Evolutionary conservation across 2,797 vertebrate genomes (phyloP).

Genomic region (Coregonus ussuriensis): DNA sequence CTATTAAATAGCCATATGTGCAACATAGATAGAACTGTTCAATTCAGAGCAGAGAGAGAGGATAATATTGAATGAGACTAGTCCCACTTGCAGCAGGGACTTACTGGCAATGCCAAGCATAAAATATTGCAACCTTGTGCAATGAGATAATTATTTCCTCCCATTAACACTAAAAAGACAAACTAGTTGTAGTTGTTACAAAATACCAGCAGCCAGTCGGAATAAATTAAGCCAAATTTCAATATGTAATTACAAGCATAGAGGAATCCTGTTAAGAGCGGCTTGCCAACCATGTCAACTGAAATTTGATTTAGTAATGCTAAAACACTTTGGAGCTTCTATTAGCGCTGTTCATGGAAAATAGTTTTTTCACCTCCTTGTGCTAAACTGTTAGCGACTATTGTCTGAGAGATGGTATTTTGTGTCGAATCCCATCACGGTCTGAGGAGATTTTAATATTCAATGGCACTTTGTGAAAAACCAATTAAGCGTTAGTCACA

Average conservation of each 20-base stretch:
- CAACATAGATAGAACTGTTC: neutral
- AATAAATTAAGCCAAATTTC: conserved; percentile 70
- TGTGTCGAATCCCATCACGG: conserved; percentile 61
- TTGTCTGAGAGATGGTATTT: conserved; percentile 63
- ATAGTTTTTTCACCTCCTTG: conserved; percentile 57
- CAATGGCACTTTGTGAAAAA: conserved; percentile 61
- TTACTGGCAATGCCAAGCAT: conserved; percentile 40
- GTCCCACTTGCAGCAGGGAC: conserved; percentile 9
- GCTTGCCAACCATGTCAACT: conserved; percentile 68
- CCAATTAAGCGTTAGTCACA: conserved; percentile 67
- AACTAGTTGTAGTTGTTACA: conserved; percentile 58
- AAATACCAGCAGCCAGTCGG: conserved; percentile 60
- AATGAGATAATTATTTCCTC: conserved; percentile 56
- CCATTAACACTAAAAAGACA: conserved; percentile 56
- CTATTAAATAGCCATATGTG: neutral
- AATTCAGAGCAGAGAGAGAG: neutral
- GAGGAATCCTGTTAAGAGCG: conserved; percentile 70
- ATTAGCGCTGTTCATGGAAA: conserved; percentile 58
- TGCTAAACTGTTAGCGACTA: conserved; percentile 58
- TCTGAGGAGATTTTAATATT: conserved; percentile 68
- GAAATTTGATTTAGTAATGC: conserved; percentile 70
- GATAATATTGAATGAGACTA: neutral
- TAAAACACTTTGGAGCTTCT: conserved; percentile 62
- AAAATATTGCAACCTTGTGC: conserved; percentile 42
- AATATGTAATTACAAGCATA: conserved; percentile 69